A percentile compares a stretch with the other conserved stretches of the same genome.
Evolutionary conservation across 2,888 invertebrate species (phyloP).

Genomic region (Amphimallon solstitiale): DNA sequence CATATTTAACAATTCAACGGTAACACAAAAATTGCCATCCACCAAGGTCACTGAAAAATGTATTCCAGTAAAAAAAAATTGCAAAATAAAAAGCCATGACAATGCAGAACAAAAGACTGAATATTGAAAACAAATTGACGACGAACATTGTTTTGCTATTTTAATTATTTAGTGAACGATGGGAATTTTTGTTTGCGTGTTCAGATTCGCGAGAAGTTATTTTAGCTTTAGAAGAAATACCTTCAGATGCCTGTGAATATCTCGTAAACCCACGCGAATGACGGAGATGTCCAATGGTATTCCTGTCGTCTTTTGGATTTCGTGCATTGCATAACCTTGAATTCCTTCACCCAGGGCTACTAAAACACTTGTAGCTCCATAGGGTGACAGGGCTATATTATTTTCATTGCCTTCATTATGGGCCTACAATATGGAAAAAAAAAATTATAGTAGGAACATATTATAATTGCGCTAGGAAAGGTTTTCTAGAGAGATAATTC

Average conservation of each 20-base stretch:
- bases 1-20: too few relatives aligned
- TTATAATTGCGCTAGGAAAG: too few relatives aligned
- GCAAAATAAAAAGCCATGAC: too few relatives aligned
- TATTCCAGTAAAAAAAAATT: too few relatives aligned
- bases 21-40: too few relatives aligned
- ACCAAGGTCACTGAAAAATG: too few relatives aligned
- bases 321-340: slow-evolving; percentile 75
- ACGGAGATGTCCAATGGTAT: slow-evolving; percentile 79
- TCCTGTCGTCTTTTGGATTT: slow-evolving; percentile 76
- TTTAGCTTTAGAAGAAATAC: slow-evolving; percentile 61
- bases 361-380: slow-evolving; percentile 82
- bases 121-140: too few relatives aligned
- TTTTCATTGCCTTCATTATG: slow-evolving; percentile 79
- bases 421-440: slow-evolving; percentile 61
- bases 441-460: too few relatives aligned
- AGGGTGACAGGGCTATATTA: slow-evolving; percentile 87
- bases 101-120: too few relatives aligned
- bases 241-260: slow-evolving; percentile 83
- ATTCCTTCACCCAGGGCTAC: slow-evolving; percentile 84
- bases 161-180: too few relatives aligned
- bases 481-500: too few relatives aligned
- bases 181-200: not conserved
- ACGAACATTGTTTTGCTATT: too few relatives aligned
- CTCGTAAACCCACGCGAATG: slow-evolving; percentile 81
- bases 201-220: not conserved